These are phyloP conservation scores for Macrotrachela quadricornifera DNA, from an alignment of 1,140 invertebrate species.

Conservation along the genomic window DNA sequence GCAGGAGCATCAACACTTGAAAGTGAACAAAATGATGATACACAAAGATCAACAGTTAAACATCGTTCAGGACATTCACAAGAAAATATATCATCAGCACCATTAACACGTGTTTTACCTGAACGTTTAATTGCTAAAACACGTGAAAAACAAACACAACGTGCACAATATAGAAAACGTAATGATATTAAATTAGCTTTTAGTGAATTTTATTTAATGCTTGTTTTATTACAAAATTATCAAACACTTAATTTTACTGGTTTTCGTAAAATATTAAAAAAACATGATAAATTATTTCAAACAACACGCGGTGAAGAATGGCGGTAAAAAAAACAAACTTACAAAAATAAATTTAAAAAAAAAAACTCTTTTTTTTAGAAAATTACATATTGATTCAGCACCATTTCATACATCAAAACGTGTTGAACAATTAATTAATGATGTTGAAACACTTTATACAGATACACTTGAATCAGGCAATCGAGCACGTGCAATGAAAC, in stretches of 20 bases:
- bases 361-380: no score
- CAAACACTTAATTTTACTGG: conserved; percentile 95
- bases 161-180: conserved; percentile 20
- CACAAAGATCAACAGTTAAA: no score
- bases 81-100: no score
- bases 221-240: conserved; percentile 61
- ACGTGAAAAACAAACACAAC: no score
- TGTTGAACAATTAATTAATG: conserved; percentile 78
- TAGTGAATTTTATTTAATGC: conserved; percentile 90
- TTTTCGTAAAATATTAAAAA: conserved; percentile 98
- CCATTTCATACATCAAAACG: conserved; percentile 91
- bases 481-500: conserved; percentile 85
- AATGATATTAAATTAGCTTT: conserved; percentile 91
- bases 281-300: conserved; percentile 65
- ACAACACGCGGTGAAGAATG: conserved; percentile 22
- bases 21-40: no score
- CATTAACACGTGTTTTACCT: no score
- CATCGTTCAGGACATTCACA: no score
- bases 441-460: conserved; percentile 64
- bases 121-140: no score
- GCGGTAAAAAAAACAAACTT: conserved; percentile 55
- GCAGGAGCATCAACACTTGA: no score
- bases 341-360: conserved; percentile 32
- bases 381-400: conserved; percentile 52
- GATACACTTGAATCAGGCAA: conserved; percentile 78